These are phyloP conservation scores for Meandrusa payeni DNA, from an alignment of 2,888 invertebrate species.

Conservation along the genomic window DNA sequence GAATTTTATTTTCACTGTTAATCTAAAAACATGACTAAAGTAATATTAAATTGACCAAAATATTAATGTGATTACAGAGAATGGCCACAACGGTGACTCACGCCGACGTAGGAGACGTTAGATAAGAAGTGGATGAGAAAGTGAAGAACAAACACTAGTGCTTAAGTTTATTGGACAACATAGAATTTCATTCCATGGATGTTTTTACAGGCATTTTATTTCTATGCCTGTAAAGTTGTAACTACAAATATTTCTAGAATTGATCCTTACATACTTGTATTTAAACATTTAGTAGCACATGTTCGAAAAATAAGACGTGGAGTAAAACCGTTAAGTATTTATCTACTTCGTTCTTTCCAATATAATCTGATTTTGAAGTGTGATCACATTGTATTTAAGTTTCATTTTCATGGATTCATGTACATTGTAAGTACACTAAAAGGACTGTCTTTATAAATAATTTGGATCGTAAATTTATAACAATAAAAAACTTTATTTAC, in stretches of 20 bases:
- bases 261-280: not conserved
- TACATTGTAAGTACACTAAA: slow-evolving; percentile 22
- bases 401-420: slow-evolving; percentile 13
- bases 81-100: slow-evolving; percentile 72
- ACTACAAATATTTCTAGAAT: slow-evolving; percentile 1
- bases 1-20: slow-evolving; percentile 10
- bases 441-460: slow-evolving; percentile 18
- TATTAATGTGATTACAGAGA: slow-evolving; percentile 63
- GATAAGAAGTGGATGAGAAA: slow-evolving; percentile 33
- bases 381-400: slow-evolving; percentile 15
- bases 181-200: slow-evolving; percentile 53
- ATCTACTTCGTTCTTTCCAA: slow-evolving; percentile 2
- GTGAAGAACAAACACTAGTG: slow-evolving; percentile 26
- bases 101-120: slow-evolving; percentile 73
- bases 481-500: slow-evolving; percentile 19
- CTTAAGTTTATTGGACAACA: slow-evolving; percentile 31
- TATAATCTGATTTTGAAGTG: slow-evolving; percentile 8
- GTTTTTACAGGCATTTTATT: slow-evolving; percentile 25
- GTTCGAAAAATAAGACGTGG: not conserved
- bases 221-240: slow-evolving; percentile 11
- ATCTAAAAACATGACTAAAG: not conserved
- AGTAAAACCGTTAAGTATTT: slow-evolving; percentile 9
- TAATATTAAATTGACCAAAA: slow-evolving; percentile 2
- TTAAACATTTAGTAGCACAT: slow-evolving; percentile 5
- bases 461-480: slow-evolving; percentile 21